These are phyloP conservation scores for Isaurus tuberculatus DNA, from an alignment of 92 coral and sea anemone species.

Conservation along the genomic window DNA sequence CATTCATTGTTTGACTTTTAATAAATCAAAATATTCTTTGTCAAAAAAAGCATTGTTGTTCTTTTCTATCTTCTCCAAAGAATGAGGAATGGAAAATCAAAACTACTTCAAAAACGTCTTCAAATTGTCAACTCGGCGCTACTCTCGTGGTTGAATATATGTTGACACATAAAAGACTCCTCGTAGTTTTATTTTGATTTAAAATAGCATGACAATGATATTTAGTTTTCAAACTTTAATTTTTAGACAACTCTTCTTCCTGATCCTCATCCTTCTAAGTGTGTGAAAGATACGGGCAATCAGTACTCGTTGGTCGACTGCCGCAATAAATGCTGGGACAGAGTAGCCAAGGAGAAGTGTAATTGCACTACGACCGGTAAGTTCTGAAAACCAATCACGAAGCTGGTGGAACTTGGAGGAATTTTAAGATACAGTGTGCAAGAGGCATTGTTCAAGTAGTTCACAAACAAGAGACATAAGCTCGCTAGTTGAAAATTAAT, in stretches of 20 bases:
- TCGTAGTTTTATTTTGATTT: not conserved
- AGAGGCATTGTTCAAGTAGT: no score
- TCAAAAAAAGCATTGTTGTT: no score
- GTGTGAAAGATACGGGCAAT: not conserved
- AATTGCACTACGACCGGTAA: slow-evolving; percentile 15
- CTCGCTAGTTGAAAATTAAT: no score
- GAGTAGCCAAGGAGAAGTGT: not conserved
- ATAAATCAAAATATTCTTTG: no score
- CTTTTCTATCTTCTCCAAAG: no score
- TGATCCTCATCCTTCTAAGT: slow-evolving; percentile 2
- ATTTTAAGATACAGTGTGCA: no score
- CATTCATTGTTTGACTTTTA: no score
- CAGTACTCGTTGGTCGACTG: not conserved
- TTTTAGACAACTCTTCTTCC: slow-evolving; percentile 23
- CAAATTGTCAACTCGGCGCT: no score
- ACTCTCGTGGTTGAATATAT: no score
- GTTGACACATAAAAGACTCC: not conserved
- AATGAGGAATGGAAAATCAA: no score
- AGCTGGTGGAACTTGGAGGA: not conserved
- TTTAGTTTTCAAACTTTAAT: not conserved
- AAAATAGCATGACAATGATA: not conserved
- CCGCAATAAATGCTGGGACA: slow-evolving; percentile 14
- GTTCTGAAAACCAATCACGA: not conserved
- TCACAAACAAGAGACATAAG: no score
- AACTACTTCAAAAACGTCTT: no score